Conservation (phyloP, 2,797 vertebrate genomes). For the Onychomys torridus region DNA sequence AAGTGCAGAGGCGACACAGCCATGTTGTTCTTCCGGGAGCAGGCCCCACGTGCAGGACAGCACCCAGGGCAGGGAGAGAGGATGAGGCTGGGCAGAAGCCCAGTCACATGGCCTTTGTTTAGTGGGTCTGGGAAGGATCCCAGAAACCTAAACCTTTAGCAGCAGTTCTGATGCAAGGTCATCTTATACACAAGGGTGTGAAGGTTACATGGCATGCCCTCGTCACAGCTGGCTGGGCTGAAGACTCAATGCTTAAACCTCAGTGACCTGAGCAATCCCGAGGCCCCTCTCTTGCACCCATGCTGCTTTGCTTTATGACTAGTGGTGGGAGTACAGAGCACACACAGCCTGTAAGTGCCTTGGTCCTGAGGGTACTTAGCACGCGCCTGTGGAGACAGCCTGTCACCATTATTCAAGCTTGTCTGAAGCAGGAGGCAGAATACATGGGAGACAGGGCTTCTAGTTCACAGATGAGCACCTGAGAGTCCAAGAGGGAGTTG, state of each 20-base stretch:
- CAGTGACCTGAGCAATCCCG: not conserved
- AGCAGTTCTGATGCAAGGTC: not conserved
- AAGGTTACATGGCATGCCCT: not conserved
- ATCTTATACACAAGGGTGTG: not conserved
- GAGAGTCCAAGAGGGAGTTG: not conserved
- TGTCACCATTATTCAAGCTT: fast-evolving
- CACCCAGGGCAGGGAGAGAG: not conserved
- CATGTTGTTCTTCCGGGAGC: not conserved
- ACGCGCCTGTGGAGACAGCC: fast-evolving
- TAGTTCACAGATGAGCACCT: fast-evolving
- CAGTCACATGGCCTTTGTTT: not conserved
- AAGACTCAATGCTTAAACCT: not conserved
- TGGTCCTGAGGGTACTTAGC: not conserved
- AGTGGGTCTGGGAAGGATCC: no score
- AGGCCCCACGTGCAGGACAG: not conserved
- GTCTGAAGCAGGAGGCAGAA: fast-evolving
- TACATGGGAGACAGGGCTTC: no score
- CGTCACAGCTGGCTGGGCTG: not conserved
- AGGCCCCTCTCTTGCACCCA: not conserved
- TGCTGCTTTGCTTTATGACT: not conserved
- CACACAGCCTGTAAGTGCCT: fast-evolving
- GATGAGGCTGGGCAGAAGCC: not conserved
- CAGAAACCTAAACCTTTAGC: not conserved
- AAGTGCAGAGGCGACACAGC: not conserved
- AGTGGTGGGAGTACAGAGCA: fast-evolving